These are phyloP conservation scores for Conistra vaccinii DNA, from an alignment of 2,888 invertebrate species.

Conservation along the genomic window DNA sequence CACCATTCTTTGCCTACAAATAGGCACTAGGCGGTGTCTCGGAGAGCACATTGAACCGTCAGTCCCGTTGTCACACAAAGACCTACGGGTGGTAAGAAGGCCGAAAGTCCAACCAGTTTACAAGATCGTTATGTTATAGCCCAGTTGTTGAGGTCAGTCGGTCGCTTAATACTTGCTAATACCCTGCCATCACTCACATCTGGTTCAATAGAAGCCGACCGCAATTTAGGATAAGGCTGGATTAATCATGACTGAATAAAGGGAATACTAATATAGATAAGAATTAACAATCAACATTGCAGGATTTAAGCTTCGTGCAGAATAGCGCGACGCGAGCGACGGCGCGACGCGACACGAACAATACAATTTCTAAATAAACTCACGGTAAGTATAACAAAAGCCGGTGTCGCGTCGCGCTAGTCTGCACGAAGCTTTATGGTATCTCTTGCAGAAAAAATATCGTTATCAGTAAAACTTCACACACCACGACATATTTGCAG, in stretches of 20 bases:
- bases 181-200: neutral
- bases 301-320: no score
- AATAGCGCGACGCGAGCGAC: no score
- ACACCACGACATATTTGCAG: neutral
- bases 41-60: constrained; percentile 1
- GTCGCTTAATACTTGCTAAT: constrained; percentile 9
- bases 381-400: no score
- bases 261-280: constrained; percentile 3
- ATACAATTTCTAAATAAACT: no score
- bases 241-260: constrained; percentile 1
- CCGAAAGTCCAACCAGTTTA: constrained; percentile 11
- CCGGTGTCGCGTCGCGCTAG: no score
- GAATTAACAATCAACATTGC: neutral
- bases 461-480: neutral
- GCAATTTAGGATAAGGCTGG: constrained; percentile 14
- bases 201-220: neutral
- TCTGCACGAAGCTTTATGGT: no score
- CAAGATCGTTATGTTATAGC: neutral
- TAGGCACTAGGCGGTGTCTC: neutral
- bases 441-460: constrained; percentile 12
- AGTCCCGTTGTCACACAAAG: neutral
- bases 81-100: neutral
- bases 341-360: no score
- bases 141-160: constrained; percentile 15
- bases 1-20: neutral